Conservation (phyloP, 2,888 invertebrate genomes). For the Stenchaetothrips biformis region DNA sequence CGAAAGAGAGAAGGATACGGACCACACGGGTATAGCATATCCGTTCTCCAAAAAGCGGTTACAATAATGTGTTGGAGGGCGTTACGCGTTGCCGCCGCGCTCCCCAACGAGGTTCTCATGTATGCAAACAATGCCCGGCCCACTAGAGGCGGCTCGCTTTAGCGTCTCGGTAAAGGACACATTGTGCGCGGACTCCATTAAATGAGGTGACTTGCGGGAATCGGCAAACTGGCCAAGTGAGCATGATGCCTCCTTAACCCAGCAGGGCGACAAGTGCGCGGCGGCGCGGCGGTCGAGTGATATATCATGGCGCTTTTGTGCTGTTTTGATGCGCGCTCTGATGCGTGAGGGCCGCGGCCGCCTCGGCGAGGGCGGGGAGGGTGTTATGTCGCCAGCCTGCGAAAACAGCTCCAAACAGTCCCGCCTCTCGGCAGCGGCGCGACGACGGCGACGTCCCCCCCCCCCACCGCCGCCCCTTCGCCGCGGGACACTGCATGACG, state of each 20-base stretch:
- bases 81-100: too few species aligned
- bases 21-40: neutral
- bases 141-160: neutral
- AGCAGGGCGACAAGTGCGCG: constrained; percentile 5
- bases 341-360: too few species aligned
- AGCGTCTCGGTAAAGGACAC: constrained; percentile 11
- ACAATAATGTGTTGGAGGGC: too few species aligned
- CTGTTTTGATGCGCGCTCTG: neutral
- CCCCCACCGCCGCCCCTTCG: too few species aligned
- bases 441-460: too few species aligned
- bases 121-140: constrained; percentile 4
- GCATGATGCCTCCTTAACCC: constrained; percentile 15
- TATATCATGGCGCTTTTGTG: constrained; percentile 10
- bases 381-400: too few species aligned
- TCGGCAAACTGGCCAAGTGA: neutral
- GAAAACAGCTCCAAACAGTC: too few species aligned
- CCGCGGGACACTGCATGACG: too few species aligned
- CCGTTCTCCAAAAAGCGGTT: too few species aligned
- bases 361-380: too few species aligned
- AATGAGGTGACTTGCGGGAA: constrained; percentile 24
- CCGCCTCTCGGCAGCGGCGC: too few species aligned
- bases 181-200: constrained; percentile 9
- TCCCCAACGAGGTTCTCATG: neutral
- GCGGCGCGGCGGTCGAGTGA: neutral
- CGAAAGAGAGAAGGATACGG: neutral